Evolutionary conservation across 1,140 invertebrate species (phyloP), one percentile per base, ranked within the genome.

Genomic region (Achatina immaculata): DNA sequence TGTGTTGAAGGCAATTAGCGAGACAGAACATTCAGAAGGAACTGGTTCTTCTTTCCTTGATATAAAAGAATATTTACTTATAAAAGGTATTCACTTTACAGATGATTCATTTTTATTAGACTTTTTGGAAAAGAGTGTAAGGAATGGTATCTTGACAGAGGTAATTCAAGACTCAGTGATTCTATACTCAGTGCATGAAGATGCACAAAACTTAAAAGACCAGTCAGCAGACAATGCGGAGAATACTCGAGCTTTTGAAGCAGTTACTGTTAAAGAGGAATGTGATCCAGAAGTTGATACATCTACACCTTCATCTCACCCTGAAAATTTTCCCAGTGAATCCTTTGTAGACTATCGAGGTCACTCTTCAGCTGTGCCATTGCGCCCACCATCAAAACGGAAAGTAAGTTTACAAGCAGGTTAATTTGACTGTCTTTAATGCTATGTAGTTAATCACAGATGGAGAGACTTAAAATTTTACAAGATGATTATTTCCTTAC

Each of bases 391-490:
- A 48, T 79, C 77, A 34, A 79, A 79, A 51, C 65, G 77, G 3
- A 79, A 71, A 43, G 77, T 79, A 71, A 45, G 43, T 73, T 73
- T 73, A n/a, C n/a, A n/a, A n/a, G n/a, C n/a, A n/a, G n/a, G n/a
- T n/a, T n/a, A n/a, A n/a, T n/a, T n/a, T n/a, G n/a, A n/a, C n/a
- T n/a, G n/a, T n/a, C n/a, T n/a, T n/a, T n/a, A n/a, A n/a, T n/a
- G n/a, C n/a, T n/a, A n/a, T n/a, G n/a, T n/a, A n/a, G n/a, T n/a
- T n/a, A n/a, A n/a, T n/a, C n/a, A n/a, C n/a, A n/a, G n/a, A n/a
- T n/a, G n/a, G n/a, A n/a, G n/a, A n/a, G n/a, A n/a, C n/a, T n/a
- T n/a, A n/a, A n/a, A n/a, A n/a, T n/a, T n/a, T n/a, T n/a, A n/a
- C n/a, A n/a, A n/a, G n/a, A n/a, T n/a, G n/a, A n/a, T n/a, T n/a